Evolutionary conservation across 2,797 vertebrate genomes (phyloP).

Genomic region (Aselliscus stoliczkanus): DNA sequence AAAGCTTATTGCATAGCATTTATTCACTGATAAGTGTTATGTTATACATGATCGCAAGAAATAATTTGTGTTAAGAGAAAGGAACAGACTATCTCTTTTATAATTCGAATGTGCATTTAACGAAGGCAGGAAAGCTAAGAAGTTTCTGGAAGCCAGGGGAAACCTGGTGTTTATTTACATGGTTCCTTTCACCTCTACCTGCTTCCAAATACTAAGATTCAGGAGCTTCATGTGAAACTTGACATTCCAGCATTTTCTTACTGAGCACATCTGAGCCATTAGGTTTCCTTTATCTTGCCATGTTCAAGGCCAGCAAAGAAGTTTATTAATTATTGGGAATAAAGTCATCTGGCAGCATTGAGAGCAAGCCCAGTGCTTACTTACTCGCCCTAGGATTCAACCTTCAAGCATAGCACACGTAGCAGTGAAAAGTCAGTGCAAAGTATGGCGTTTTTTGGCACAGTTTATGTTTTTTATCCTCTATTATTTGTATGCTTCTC

Average conservation of each 20-base stretch:
- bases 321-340: background rate
- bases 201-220: background rate
- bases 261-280: background rate
- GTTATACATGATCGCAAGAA: background rate
- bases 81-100: background rate
- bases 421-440: background rate
- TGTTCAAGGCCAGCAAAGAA: background rate
- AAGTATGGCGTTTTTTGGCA: background rate
- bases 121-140: background rate
- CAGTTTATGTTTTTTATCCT: background rate
- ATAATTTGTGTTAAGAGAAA: background rate
- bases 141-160: background rate
- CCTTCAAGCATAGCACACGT: rapidly evolving
- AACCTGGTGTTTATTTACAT: background rate
- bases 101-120: background rate
- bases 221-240: background rate
- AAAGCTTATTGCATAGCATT: background rate
- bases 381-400: background rate
- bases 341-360: background rate
- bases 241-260: background rate
- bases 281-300: background rate
- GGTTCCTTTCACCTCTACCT: background rate
- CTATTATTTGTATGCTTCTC: background rate
- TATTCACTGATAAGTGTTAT: background rate
- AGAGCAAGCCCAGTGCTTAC: background rate